phyloP scores from a whole-genome alignment of 2,888 invertebrate genomes.

The Branchellion lobata region DNA sequence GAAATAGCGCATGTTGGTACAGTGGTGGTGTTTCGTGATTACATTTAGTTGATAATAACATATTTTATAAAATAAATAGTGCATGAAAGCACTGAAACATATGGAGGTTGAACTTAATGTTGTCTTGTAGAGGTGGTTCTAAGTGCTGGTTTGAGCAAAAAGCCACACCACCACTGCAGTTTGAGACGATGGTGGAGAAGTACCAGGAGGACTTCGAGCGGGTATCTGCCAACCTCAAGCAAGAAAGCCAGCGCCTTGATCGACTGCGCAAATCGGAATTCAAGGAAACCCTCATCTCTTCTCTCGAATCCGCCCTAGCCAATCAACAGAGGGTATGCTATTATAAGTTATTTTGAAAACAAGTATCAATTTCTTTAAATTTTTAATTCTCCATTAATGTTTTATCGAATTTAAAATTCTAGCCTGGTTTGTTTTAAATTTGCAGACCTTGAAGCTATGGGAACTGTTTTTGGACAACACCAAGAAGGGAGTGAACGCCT shows the following conservation, averaged over 20 bases:
- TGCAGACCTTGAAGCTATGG: neutral
- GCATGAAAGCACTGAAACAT: neutral
- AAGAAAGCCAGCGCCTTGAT: slow-evolving; percentile 90
- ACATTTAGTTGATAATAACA: neutral
- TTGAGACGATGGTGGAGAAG: slow-evolving; percentile 93
- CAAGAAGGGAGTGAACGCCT: neutral
- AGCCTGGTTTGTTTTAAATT: too few species aligned
- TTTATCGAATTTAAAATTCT: too few species aligned
- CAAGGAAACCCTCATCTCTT: slow-evolving; percentile 82
- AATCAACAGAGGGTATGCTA: slow-evolving; percentile 82
- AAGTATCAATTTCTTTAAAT: too few species aligned
- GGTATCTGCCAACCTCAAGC: slow-evolving; percentile 88
- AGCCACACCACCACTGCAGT: too few species aligned
- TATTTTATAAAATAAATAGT: neutral
- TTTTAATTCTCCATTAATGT: too few species aligned
- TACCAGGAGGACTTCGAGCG: slow-evolving; percentile 93
- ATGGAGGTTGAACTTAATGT: neutral
- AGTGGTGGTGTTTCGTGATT: neutral
- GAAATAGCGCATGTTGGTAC: slow-evolving; percentile 83
- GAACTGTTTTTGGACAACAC: neutral
- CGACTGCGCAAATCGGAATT: slow-evolving; percentile 83
- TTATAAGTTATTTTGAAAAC: neutral
- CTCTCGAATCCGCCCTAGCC: slow-evolving; percentile 88
- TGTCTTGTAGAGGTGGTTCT: too few species aligned
- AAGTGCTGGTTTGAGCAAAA: too few species aligned